Percentiles rank a stretch among this genome's conserved stretches.
These are phyloP conservation scores for Catagonus wagneri DNA, from an alignment of 2,113 vertebrate genomes.

Conservation along the genomic window DNA sequence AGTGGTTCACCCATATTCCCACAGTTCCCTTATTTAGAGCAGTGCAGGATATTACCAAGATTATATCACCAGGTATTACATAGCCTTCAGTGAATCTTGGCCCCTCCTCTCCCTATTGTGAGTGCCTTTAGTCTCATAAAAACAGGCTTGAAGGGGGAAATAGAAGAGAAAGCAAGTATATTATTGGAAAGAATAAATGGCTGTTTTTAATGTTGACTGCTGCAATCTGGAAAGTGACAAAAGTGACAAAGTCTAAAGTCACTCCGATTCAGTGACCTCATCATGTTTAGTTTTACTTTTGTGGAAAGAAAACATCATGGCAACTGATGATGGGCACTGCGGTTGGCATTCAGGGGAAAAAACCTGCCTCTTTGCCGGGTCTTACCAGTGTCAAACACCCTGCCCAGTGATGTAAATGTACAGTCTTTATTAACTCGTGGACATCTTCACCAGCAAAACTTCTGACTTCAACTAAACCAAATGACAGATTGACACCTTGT, in stretches of 20 bases:
- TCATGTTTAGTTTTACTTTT: slow-evolving; percentile 44
- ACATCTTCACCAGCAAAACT: not conserved
- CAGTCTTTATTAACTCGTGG: not conserved
- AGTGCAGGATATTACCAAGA: not conserved
- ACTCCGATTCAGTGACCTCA: slow-evolving; percentile 53
- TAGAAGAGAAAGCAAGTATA: not conserved
- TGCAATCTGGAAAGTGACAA: not conserved
- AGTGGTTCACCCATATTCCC: not conserved
- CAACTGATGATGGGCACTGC: not conserved
- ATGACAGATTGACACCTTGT: not conserved
- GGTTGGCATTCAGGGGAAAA: not conserved
- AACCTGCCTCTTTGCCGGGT: not conserved
- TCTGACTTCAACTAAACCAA: not conserved
- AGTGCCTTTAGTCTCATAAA: not conserved
- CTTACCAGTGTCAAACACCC: not conserved
- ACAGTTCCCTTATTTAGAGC: not conserved
- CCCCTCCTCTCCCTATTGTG: not conserved
- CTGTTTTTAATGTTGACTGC: not conserved
- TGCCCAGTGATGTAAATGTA: not conserved
- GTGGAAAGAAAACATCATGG: slow-evolving; percentile 53
- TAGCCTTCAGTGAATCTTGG: not conserved
- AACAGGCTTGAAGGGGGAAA: not conserved
- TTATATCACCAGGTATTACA: not conserved
- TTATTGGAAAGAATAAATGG: slow-evolving; percentile 12
- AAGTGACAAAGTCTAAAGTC: slow-evolving; percentile 15